Base-by-base conservation (phyloP, 2,888 invertebrate genomes). In the Petrolisthes manimaculis region DNA sequence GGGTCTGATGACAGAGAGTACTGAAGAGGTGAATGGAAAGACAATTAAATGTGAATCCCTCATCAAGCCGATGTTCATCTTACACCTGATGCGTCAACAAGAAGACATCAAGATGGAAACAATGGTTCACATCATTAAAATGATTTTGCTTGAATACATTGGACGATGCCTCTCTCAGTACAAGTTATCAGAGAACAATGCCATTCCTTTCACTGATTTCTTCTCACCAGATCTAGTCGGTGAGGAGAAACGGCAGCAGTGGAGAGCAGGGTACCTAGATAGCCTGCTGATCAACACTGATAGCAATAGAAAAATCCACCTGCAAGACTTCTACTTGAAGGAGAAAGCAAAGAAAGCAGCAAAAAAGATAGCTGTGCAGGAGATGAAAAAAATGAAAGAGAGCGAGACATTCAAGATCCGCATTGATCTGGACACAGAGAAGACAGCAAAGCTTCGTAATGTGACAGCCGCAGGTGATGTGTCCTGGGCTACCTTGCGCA, bases 1-100 rank as follows among this genome's bases (percentile, higher is more conserved):
- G 37, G 89, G 86, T 12, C 86, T 89, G 67, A 89, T 89, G 89
- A 86, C 89, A 6, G 89, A 89, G 67, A 83, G 86, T 24, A 53
- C 69, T 0, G 53, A 24, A 51, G 37, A 54, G 69, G 75, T 75
- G 54, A 77, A 86, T 2, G 75, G 55, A 14, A 54, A 18, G 14
- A 18, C 86, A 9, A 61, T 90, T 51, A 90, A 83, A 37, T 88
- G 89, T 51, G 89, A 90, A 24, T 85, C 89, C 5, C 61, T 90
- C 74, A 74, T 90, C 71, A 90, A 90, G 79, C 89, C 89, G 3
- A 77, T 84, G 51, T 90, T 88, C 56, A 37, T 90, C 24, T 18
- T 86, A 6, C 79, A 85, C n/a, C 55, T 90, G 67, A 51, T n/a
- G 4, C 67, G 77, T 54, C 37, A 21, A 4, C 12, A 6, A 6